phyloP scores from a whole-genome alignment of 2,113 vertebrate genomes.

The Eulemur rufifrons region DNA sequence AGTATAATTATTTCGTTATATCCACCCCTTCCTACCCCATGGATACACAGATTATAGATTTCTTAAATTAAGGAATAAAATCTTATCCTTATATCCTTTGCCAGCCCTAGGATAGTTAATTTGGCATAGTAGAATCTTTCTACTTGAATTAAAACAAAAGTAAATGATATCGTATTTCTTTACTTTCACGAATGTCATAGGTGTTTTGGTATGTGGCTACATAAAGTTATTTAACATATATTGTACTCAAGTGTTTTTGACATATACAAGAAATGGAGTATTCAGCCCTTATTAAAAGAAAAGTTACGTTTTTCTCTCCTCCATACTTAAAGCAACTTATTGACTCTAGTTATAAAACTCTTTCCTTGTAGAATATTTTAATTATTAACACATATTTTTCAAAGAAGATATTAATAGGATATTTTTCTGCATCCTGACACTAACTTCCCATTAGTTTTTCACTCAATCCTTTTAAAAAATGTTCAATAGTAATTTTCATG shows the following conservation, averaged over 20 bases:
- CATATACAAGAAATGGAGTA: not conserved
- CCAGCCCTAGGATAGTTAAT: not conserved
- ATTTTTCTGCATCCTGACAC: slow-evolving; percentile 91
- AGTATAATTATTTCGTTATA: not conserved
- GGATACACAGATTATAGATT: not conserved
- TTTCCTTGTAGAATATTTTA: not conserved
- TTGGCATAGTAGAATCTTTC: not conserved
- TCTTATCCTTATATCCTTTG: not conserved
- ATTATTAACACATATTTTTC: not conserved
- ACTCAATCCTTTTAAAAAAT: slow-evolving; percentile 84
- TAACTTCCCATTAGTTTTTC: slow-evolving; percentile 91
- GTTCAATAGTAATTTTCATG: not conserved
- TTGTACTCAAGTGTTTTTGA: not conserved
- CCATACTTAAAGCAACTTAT: not conserved
- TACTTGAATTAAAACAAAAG: not conserved
- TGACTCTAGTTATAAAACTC: not conserved
- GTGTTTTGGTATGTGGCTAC: not conserved
- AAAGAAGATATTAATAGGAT: slow-evolving; percentile 82
- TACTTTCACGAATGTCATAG: not conserved
- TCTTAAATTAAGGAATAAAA: not conserved
- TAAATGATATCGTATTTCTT: not conserved
- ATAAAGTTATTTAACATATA: not conserved
- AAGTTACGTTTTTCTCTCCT: not conserved
- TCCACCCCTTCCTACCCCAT: too few relatives aligned
- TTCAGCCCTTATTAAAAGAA: not conserved